phyloP scores from a whole-genome alignment of 2,797 vertebrate genomes.

The Protosalanx chinensis region DNA sequence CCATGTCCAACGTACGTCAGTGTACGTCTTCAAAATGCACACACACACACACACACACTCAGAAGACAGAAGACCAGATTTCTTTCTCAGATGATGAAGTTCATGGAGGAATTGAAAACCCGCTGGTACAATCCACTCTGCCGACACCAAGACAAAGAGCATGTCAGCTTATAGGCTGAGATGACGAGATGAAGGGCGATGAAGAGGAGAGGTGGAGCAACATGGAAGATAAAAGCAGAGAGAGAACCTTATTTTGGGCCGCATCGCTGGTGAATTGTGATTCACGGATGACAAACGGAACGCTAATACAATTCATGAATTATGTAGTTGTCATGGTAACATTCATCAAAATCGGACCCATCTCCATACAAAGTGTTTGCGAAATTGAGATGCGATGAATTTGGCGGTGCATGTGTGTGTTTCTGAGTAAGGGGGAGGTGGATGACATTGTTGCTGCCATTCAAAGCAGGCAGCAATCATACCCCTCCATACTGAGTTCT shows the following conservation, averaged over 20 bases:
- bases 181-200: background rate
- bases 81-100: conserved; percentile 57
- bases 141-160: conserved; percentile 37
- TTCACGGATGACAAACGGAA: conserved; percentile 76
- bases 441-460: conserved; percentile 68
- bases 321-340: conserved; percentile 80
- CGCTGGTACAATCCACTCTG: conserved; percentile 33
- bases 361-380: conserved; percentile 69
- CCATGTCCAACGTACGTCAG: conserved; percentile 63
- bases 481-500: conserved; percentile 46
- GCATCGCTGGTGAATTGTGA: conserved; percentile 68
- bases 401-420: conserved; percentile 49
- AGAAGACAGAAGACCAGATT: conserved; percentile 48
- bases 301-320: conserved; percentile 80
- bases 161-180: conserved; percentile 43
- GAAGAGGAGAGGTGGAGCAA: conserved; percentile 16
- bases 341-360: conserved; percentile 71
- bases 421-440: conserved; percentile 51
- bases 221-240: conserved; percentile 41
- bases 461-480: conserved; percentile 62
- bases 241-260: conserved; percentile 27
- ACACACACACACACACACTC: conserved; percentile 39
- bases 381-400: conserved; percentile 73
- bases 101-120: conserved; percentile 54
- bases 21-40: conserved; percentile 45